Conservation (phyloP, 2,113 vertebrate species). For the Penelope pileata region DNA sequence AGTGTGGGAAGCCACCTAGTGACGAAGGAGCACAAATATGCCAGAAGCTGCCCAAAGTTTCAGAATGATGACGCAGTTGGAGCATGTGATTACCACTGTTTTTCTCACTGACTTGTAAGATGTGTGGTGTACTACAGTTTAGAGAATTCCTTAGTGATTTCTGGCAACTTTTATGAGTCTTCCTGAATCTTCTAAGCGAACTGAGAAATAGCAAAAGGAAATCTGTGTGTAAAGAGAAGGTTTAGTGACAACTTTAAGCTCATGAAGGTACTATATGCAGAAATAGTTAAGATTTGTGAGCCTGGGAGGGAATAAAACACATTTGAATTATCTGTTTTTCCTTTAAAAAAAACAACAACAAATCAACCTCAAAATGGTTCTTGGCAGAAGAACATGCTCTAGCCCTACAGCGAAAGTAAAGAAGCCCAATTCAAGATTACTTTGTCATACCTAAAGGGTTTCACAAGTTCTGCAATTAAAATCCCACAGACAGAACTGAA, state of each 20-base stretch:
- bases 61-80: conserved; percentile 38
- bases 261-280: not conserved
- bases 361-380: not conserved
- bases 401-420: not conserved
- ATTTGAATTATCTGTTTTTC: not conserved
- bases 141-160: not conserved
- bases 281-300: not conserved
- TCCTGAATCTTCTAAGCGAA: not conserved
- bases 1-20: conserved; percentile 63
- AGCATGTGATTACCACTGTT: conserved; percentile 36
- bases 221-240: not conserved
- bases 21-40: conserved; percentile 40
- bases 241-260: not conserved
- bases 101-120: not conserved
- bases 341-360: too few species aligned
- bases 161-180: not conserved
- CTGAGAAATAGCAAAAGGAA: not conserved
- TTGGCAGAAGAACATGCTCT: not conserved
- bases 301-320: not conserved
- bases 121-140: not conserved
- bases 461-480: not conserved
- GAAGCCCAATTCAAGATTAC: not conserved
- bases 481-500: not conserved
- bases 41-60: conserved; percentile 24
- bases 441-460: not conserved